phyloP scores from a whole-genome alignment of 92 coral and sea anemone species.

The Epizoanthus illoricatus region DNA sequence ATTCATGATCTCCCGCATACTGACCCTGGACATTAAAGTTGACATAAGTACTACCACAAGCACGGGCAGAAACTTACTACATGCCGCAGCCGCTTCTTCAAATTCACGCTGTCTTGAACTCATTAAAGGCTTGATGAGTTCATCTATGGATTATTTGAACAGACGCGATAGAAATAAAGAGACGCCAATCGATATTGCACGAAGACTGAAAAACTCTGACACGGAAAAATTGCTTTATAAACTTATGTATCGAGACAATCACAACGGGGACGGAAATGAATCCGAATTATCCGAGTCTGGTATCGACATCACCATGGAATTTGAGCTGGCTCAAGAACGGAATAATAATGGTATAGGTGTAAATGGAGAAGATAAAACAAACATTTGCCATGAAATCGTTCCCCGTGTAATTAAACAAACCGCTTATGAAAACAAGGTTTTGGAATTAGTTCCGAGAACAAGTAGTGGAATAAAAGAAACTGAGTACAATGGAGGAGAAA shows the following conservation, averaged over 20 bases:
- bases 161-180: slow-evolving; percentile 58
- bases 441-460: neutral
- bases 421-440: slow-evolving; percentile 8
- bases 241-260: slow-evolving; percentile 35
- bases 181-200: slow-evolving; percentile 66
- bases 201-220: slow-evolving; percentile 49
- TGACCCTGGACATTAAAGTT: slow-evolving; percentile 35
- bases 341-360: slow-evolving; percentile 12
- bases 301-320: slow-evolving; percentile 45
- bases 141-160: slow-evolving; percentile 43
- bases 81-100: slow-evolving; percentile 75
- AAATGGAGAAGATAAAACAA: slow-evolving; percentile 41
- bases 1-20: slow-evolving; percentile 45
- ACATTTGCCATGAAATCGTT: slow-evolving; percentile 24
- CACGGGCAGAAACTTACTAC: slow-evolving; percentile 67
- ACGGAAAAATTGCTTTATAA: slow-evolving; percentile 56
- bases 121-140: slow-evolving; percentile 56
- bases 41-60: slow-evolving; percentile 54
- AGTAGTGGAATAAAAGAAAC: neutral
- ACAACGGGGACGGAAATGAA: slow-evolving; percentile 11
- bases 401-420: slow-evolving; percentile 13
- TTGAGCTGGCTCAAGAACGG: slow-evolving; percentile 6
- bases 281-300: slow-evolving; percentile 47
- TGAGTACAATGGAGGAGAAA: neutral
- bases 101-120: slow-evolving; percentile 58